phyloP scores from a whole-genome alignment of 2,113 vertebrate genomes.

The Cyphomyrus plagiostoma region DNA sequence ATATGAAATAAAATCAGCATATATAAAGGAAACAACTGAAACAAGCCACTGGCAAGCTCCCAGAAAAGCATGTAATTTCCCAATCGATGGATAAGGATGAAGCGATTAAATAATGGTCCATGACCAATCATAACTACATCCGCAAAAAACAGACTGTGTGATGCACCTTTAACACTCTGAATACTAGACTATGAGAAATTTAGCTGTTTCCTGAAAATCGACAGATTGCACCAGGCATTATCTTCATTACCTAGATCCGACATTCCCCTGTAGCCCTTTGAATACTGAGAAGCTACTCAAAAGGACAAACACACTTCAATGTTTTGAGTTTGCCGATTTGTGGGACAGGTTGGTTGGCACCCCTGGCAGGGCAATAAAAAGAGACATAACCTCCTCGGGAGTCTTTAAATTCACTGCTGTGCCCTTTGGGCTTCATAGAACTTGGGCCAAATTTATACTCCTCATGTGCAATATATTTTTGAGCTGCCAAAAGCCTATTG shows the following conservation, averaged over 20 bases:
- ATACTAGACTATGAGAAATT: background rate
- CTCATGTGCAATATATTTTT: background rate
- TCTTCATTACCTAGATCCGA: background rate
- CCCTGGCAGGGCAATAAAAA: background rate
- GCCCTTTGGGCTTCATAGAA: background rate
- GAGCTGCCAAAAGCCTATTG: background rate
- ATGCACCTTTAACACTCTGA: background rate
- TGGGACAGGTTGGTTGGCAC: background rate
- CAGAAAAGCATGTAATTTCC: background rate
- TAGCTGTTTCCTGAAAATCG: background rate
- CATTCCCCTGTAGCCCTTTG: background rate
- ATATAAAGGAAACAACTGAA: background rate
- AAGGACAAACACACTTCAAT: background rate
- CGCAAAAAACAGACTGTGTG: background rate
- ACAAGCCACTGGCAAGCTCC: background rate
- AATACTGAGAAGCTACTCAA: background rate
- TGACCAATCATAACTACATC: background rate
- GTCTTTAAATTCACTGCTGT: background rate
- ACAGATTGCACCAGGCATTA: background rate
- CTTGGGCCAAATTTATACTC: background rate
- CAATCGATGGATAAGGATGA: background rate
- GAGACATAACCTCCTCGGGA: background rate
- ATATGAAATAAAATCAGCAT: background rate
- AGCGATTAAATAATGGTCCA: background rate
- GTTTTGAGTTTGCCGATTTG: background rate